Evolutionary conservation across 1,140 invertebrate species (phyloP).

Genomic region (Ptiloglossa arizonensis): DNA sequence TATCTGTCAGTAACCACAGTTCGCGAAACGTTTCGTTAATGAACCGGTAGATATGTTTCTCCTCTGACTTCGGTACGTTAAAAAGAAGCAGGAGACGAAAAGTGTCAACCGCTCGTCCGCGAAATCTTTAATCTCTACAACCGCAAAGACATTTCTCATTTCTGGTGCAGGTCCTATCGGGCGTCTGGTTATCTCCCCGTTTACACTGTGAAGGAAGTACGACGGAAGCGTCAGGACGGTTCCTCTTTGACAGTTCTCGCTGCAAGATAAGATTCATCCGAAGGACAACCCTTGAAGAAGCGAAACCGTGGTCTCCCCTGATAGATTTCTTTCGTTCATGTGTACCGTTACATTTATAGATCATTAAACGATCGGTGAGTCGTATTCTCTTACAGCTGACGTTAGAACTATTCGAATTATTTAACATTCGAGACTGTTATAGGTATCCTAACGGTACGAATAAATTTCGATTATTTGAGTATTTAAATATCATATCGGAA

Average conservation of each 20-base stretch:
- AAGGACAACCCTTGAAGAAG: constrained; percentile 61
- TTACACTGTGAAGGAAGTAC: constrained; percentile 61
- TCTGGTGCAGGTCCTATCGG: constrained; percentile 77
- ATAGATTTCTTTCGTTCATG: constrained; percentile 55
- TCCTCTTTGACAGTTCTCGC: constrained; percentile 78
- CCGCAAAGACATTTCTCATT: constrained; percentile 80
- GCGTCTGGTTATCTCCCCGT: constrained; percentile 78
- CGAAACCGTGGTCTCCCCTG: constrained; percentile 47
- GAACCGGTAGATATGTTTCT: not conserved
- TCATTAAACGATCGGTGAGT: not conserved
- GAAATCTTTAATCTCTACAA: constrained; percentile 71
- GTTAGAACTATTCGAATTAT: no score
- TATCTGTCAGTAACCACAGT: no score
- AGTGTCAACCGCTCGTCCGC: constrained; percentile 56
- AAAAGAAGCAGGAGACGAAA: constrained; percentile 32
- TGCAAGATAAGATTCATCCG: constrained; percentile 77
- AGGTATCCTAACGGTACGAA: no score
- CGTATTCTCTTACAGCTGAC: not conserved
- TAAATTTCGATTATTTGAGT: no score
- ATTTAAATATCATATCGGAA: no score
- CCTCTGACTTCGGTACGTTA: not conserved
- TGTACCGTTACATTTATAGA: not conserved
- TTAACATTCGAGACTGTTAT: no score
- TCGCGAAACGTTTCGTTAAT: not conserved
- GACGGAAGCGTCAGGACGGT: constrained; percentile 75